Evolutionary conservation across 1,140 invertebrate species (phyloP).

Genomic region (Drosophila nigrodunni): DNA sequence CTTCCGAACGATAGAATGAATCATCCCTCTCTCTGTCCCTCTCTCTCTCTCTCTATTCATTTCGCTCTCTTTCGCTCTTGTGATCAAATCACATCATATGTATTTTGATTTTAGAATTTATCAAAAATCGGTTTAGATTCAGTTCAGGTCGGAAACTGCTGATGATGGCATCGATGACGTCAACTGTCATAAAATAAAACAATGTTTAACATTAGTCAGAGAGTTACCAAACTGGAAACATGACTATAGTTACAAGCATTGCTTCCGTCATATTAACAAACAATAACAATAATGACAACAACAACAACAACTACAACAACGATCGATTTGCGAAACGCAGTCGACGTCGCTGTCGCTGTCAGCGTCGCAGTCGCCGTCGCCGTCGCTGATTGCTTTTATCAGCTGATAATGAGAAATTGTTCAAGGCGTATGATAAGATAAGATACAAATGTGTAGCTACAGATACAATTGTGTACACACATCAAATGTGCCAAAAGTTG

Average conservation of each 20-base stretch:
- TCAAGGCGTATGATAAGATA: conserved; percentile 46
- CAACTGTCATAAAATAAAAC: conserved; percentile 11
- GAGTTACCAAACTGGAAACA: conserved; percentile 23
- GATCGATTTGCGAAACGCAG: conserved; percentile 25
- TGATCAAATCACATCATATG: conserved; percentile 3
- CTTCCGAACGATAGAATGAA: conserved; percentile 10
- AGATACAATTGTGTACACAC: conserved; percentile 2
- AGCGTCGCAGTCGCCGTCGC: background rate
- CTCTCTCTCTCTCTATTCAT: too few species aligned
- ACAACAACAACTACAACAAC: conserved; percentile 13
- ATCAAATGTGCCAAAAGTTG: conserved; percentile 23
- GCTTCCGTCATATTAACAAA: conserved; percentile 48
- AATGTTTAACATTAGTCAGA: conserved; percentile 13
- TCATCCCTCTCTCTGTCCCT: background rate
- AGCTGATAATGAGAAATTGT: conserved; percentile 51
- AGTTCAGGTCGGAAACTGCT: background rate
- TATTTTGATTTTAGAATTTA: conserved; percentile 7
- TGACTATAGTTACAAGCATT: conserved; percentile 51
- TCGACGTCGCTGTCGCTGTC: conserved; percentile 2
- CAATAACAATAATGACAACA: conserved; percentile 27
- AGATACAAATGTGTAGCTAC: conserved; percentile 36
- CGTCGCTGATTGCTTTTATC: conserved; percentile 22
- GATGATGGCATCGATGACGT: conserved; percentile 23
- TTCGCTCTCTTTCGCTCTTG: too few species aligned
- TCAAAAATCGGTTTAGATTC: conserved; percentile 6